Conservation (phyloP, 92 coral and sea anemone genomes). For the Porites lobata region DNA sequence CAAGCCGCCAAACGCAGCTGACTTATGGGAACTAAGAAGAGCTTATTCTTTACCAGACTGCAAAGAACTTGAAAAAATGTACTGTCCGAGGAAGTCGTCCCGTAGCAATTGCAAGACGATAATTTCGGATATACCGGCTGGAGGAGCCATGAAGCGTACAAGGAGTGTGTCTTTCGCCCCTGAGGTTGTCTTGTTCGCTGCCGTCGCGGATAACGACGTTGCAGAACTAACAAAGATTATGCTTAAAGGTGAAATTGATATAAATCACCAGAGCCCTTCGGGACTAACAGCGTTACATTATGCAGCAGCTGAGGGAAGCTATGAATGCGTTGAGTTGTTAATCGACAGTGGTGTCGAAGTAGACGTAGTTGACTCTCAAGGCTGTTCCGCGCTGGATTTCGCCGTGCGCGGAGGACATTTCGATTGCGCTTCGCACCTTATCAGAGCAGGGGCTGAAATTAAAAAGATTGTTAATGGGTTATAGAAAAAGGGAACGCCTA, state of each 20-base stretch:
- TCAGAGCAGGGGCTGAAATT: conserved; percentile 94
- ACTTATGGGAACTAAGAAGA: conserved; percentile 58
- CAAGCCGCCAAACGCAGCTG: conserved; percentile 24
- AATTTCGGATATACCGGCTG: conserved; percentile 31
- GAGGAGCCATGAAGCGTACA: conserved; percentile 60
- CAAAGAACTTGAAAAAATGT: conserved; percentile 69
- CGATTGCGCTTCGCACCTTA: conserved; percentile 93
- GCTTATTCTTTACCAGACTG: conserved; percentile 84
- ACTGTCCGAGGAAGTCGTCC: conserved; percentile 27
- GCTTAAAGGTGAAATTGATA: conserved; percentile 75
- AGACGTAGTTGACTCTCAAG: conserved; percentile 80
- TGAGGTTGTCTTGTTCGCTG: conserved; percentile 83
- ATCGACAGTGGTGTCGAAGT: conserved; percentile 81
- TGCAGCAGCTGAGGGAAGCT: conserved; percentile 94
- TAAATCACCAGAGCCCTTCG: conserved; percentile 86
- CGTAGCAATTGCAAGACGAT: conserved; percentile 24
- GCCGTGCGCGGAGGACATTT: conserved; percentile 98
- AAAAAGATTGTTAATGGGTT: conserved; percentile 91
- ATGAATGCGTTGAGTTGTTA: conserved; percentile 79
- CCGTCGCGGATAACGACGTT: conserved; percentile 92
- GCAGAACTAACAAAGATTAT: conserved; percentile 74
- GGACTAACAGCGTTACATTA: conserved; percentile 94
- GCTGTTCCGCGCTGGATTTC: conserved; percentile 93
- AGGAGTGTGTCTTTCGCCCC: conserved; percentile 94
- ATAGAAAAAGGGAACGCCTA: background rate